Evolutionary conservation across 2,888 invertebrate species (phyloP).

Genomic region (Helobdella robusta): DNA sequence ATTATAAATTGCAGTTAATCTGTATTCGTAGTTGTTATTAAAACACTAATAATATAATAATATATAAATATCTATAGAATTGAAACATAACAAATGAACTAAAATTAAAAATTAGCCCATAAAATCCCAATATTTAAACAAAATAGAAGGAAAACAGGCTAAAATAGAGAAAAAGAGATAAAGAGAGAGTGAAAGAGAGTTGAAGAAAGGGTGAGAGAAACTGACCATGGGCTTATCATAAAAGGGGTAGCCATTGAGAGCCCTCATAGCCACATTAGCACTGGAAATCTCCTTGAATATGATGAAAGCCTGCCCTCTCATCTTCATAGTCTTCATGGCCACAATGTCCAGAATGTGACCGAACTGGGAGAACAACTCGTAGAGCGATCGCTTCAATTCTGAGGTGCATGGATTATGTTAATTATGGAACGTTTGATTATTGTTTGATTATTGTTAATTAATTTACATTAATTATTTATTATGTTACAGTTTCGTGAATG

Average conservation of each 20-base stretch:
- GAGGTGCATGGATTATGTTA: too few species aligned
- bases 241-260: conserved; percentile 97
- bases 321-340: conserved; percentile 85
- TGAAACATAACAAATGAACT: conserved; percentile 1
- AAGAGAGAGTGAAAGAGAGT: too few species aligned
- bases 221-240: conserved; percentile 91
- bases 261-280: conserved; percentile 85
- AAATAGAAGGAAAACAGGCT: too few species aligned
- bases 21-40: too few species aligned
- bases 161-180: background rate
- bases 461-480: too few species aligned
- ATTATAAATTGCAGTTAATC: background rate
- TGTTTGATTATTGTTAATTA: too few species aligned
- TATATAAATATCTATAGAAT: background rate
- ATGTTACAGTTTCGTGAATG: too few species aligned
- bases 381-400: conserved; percentile 91
- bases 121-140: too few species aligned
- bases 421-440: too few species aligned
- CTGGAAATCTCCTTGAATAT: conserved; percentile 94
- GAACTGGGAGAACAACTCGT: conserved; percentile 98
- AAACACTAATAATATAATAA: background rate
- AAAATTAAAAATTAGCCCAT: too few species aligned
- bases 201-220: background rate
- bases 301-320: conserved; percentile 97
- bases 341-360: conserved; percentile 96